A percentile compares a stretch with the other conserved stretches of the same genome.
These are phyloP conservation scores for Dryobota labecula DNA, from an alignment of 2,888 invertebrate genomes.

Conservation along the genomic window DNA sequence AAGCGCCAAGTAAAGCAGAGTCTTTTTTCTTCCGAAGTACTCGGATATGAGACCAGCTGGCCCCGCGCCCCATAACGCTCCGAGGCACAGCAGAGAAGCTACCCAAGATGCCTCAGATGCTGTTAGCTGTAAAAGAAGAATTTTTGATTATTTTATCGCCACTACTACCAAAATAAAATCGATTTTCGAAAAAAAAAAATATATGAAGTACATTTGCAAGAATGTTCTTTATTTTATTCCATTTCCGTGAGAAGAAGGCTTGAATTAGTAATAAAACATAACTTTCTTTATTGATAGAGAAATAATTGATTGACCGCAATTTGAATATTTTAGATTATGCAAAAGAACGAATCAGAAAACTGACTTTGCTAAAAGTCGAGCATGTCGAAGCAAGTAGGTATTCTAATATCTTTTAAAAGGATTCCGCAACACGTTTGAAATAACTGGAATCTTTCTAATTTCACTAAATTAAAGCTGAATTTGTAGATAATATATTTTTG, in stretches of 20 bases:
- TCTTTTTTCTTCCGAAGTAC: conserved; percentile 89
- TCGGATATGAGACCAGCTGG: conserved; percentile 90
- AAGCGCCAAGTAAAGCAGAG: conserved; percentile 87
- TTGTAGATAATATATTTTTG: background rate
- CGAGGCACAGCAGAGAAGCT: conserved; percentile 89
- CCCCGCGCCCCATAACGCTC: conserved; percentile 89
- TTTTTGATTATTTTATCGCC: background rate
- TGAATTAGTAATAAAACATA: background rate
- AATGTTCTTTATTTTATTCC: background rate
- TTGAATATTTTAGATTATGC: background rate
- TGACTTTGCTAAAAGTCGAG: background rate
- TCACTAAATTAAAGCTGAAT: background rate
- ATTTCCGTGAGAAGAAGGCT: background rate
- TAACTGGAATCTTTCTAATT: background rate
- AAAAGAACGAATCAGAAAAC: background rate
- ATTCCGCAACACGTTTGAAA: background rate
- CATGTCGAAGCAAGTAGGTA: background rate
- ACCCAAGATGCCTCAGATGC: conserved; percentile 88
- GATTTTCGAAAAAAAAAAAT: no score
- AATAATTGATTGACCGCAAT: background rate
- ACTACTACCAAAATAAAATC: background rate
- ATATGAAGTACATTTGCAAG: no score
- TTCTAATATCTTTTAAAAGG: background rate
- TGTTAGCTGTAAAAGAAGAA: conserved; percentile 67
- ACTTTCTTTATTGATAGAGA: background rate